phyloP scores from a whole-genome alignment of 2,113 vertebrate genomes.

The Athene noctua region DNA sequence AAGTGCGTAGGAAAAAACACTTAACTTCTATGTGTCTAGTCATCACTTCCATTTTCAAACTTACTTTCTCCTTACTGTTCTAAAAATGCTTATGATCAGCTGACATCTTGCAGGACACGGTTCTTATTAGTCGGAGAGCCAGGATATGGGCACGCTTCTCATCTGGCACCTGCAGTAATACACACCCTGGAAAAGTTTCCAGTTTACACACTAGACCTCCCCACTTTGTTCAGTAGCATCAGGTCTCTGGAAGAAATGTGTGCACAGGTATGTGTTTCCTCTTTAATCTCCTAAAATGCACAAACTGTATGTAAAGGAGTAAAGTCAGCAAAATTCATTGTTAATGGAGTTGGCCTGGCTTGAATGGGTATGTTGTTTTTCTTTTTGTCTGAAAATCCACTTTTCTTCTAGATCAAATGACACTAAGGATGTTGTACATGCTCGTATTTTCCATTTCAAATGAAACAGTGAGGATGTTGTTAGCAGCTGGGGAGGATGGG shows the following conservation, averaged over 20 bases:
- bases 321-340: background rate
- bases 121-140: constrained; percentile 84
- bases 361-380: background rate
- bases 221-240: constrained; percentile 82
- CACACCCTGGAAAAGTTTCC: constrained; percentile 91
- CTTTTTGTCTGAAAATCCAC: background rate
- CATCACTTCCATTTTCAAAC: background rate
- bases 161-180: constrained; percentile 93
- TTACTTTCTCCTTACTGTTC: background rate
- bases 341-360: background rate
- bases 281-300: background rate
- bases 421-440: background rate
- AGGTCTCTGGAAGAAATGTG: constrained; percentile 89
- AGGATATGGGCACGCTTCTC: constrained; percentile 87
- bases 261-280: constrained; percentile 81
- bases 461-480: background rate
- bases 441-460: background rate
- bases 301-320: background rate
- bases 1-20: accelerated
- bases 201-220: constrained; percentile 87
- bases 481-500: background rate
- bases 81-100: constrained; percentile 76
- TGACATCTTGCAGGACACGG: constrained; percentile 88
- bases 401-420: background rate
- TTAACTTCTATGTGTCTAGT: background rate